Base-by-base conservation (phyloP, 2,888 invertebrate genomes). In the Drosophila bunnanda region DNA sequence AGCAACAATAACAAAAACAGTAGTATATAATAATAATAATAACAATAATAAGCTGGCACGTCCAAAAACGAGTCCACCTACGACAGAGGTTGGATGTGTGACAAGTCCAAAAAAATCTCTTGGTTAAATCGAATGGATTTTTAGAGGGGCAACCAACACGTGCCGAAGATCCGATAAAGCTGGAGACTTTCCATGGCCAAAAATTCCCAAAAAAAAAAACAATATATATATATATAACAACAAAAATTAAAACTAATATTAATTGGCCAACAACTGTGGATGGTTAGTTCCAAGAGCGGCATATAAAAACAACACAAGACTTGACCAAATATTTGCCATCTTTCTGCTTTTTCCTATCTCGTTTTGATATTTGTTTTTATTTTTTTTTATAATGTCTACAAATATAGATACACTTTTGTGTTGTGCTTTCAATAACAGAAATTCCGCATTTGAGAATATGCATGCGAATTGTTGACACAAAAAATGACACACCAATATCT, bases 381-480 rank as follows among this genome's bases (percentile, higher is more conserved):
- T 34, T 36, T 22, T 36, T 22, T 36, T 15, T 32, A 64, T 43
- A 43, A 55, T 48, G 48, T 64, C 44, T 50, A 30, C 25, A 67
- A 62, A 76, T 80, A 80, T 80, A 60, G 20, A 64, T 41, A 59
- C 32, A 41, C 10, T 12, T 62, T 75, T 80, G 60, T 68, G 41
- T 68, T 66, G 44, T 70, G 66, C 73, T 58, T 60, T 60, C 65
- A 74, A 78, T 76, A 78, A 70, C 79, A 71, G 67, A 83, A 83
- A 81, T 83, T 81, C 81, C 83, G 75, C 62, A 71, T 79, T 72
- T 60, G 28, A 69, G 55, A 76, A 66, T 67, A 70, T 70, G 73
- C 72, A 71, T 60, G 60, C 64, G 60, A 68, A 57, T 64, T 80
- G 74, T 81, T 78, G 81, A 79, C 81, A 80, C 25, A 25, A 25